Evolutionary conservation across 2,797 vertebrate genomes (phyloP).

Genomic region (Oryzias sinensis): DNA sequence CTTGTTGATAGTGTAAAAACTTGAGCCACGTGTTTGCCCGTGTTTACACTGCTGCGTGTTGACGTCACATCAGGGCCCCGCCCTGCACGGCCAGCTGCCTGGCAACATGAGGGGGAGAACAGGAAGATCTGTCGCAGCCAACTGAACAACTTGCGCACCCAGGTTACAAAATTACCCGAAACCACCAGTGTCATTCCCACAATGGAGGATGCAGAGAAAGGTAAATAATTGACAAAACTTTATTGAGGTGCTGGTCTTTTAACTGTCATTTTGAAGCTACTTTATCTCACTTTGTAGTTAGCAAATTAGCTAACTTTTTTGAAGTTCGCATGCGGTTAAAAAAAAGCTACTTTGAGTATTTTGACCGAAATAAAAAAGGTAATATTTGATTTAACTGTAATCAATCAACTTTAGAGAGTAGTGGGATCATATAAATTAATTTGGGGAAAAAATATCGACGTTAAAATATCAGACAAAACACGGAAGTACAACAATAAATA

Average conservation of each 20-base stretch:
- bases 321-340: background rate
- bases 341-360: too few relatives aligned
- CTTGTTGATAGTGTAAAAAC: constrained; percentile 46
- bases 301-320: constrained; percentile 48
- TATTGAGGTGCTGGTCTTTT: background rate
- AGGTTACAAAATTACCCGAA: constrained; percentile 32
- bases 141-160: constrained; percentile 42
- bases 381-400: too few relatives aligned
- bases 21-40: constrained; percentile 68
- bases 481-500: constrained; percentile 14
- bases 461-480: background rate
- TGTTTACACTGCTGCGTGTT: constrained; percentile 77
- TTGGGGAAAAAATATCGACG: accelerated
- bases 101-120: constrained; percentile 64
- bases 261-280: background rate
- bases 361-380: too few relatives aligned
- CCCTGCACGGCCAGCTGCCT: constrained; percentile 64
- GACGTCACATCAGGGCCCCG: constrained; percentile 69
- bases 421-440: accelerated
- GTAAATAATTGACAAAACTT: constrained; percentile 45
- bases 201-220: constrained; percentile 76
- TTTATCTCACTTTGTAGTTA: constrained; percentile 51
- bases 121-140: constrained; percentile 53
- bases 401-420: background rate
- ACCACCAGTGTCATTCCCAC: constrained; percentile 21